A percentile compares a stretch with the other conserved stretches of the same genome.
Evolutionary conservation across 1,140 invertebrate genomes (phyloP).

Genomic region (Drosophila pectinifera): DNA sequence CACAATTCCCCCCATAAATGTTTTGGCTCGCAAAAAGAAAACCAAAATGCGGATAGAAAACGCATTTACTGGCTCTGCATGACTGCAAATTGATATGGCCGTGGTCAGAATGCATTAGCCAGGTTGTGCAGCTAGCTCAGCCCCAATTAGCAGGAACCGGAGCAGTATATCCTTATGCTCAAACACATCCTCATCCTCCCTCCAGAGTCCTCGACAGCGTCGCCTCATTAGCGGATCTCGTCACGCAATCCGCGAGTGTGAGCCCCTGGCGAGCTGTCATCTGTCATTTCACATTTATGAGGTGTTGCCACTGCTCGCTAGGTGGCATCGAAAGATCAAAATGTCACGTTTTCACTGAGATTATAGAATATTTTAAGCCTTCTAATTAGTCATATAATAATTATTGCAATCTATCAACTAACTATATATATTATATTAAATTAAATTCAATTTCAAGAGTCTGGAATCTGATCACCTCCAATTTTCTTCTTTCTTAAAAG

Average conservation of each 20-base stretch:
- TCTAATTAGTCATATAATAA: too few relatives aligned
- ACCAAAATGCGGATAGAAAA: constrained; percentile 13
- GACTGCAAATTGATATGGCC: constrained; percentile 17
- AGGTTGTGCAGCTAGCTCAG: constrained; percentile 15
- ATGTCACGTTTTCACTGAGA: background rate
- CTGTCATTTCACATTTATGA: constrained; percentile 22
- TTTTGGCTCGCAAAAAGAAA: constrained; percentile 21
- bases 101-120: constrained; percentile 42
- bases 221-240: constrained; percentile 44
- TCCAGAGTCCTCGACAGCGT: constrained; percentile 25
- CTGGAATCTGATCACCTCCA: background rate
- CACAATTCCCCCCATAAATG: constrained; percentile 51
- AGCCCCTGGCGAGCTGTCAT: constrained; percentile 22
- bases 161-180: background rate
- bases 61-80: constrained; percentile 15
- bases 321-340: background rate
- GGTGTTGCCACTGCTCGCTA: constrained; percentile 18
- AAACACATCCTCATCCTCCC: constrained; percentile 6
- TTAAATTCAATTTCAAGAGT: background rate
- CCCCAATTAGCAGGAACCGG: constrained; percentile 41
- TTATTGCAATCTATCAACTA: too few relatives aligned
- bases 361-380: too few relatives aligned
- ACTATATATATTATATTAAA: too few relatives aligned
- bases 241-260: constrained; percentile 40
- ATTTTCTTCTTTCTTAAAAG: background rate